These are phyloP conservation scores for Tachysurus fulvidraco DNA, from an alignment of 2,113 vertebrate genomes.

Conservation along the genomic window DNA sequence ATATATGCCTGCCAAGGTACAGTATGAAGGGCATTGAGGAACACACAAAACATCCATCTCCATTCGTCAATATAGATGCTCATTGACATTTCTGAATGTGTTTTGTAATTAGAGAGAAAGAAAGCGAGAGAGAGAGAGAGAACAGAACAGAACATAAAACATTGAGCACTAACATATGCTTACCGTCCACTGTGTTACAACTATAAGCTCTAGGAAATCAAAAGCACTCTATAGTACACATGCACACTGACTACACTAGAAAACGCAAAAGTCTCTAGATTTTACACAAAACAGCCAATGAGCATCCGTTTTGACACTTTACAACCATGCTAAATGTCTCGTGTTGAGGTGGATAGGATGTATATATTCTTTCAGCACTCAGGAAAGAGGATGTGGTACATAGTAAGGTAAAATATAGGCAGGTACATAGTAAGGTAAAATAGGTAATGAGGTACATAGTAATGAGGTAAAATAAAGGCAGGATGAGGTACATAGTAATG, in stretches of 20 bases:
- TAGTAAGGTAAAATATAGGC: no score
- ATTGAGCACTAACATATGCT: background rate
- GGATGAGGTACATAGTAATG: no score
- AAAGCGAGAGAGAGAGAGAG: background rate
- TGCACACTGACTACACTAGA: background rate
- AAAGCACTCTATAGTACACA: background rate
- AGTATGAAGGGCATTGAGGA: background rate
- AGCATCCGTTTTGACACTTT: background rate
- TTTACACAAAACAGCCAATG: background rate
- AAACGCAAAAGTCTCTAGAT: background rate
- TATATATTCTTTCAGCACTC: background rate
- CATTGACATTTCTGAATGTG: background rate
- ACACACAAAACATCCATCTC: background rate
- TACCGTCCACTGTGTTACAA: background rate
- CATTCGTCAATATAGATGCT: background rate
- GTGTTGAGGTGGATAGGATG: background rate
- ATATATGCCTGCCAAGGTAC: background rate
- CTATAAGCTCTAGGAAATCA: background rate
- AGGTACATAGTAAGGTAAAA: no score
- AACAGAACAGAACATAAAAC: background rate
- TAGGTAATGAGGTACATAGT: no score
- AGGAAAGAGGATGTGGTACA: background rate
- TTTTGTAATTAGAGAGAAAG: background rate
- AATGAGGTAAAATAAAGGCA: no score
- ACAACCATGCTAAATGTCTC: background rate